Conservation (phyloP, 2,888 invertebrate genomes). For the Acrocera orbiculus region DNA sequence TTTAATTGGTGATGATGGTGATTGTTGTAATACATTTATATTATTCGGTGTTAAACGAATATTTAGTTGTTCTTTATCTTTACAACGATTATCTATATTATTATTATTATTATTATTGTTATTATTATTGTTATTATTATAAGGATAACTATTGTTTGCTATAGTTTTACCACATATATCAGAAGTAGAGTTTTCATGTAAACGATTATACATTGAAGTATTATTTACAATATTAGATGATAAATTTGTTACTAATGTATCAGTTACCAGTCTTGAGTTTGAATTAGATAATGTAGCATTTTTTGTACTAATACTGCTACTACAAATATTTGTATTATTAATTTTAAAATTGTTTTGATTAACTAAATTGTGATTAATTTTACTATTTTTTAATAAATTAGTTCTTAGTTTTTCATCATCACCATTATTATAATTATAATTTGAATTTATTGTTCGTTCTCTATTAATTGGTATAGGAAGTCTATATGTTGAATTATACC, state of each 20-base stretch:
- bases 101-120: not conserved
- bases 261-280: constrained; percentile 4
- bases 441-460: constrained; percentile 5
- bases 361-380: too few species aligned
- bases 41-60: constrained; percentile 8
- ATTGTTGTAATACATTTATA: too few species aligned
- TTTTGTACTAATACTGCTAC: not conserved
- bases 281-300: constrained; percentile 1
- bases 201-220: not conserved
- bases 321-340: not conserved
- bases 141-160: not conserved
- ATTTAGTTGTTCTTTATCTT: constrained; percentile 4
- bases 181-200: not conserved
- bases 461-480: too few species aligned
- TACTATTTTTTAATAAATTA: too few species aligned
- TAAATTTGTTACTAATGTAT: constrained; percentile 2
- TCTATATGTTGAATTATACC: constrained; percentile 21
- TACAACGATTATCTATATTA: constrained; percentile 2
- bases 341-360: not conserved
- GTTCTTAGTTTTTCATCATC: too few species aligned
- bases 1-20: constrained; percentile 8
- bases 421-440: constrained; percentile 13
- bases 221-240: not conserved
- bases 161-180: not conserved
- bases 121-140: constrained; percentile 3